phyloP scores from a whole-genome alignment of 2,113 vertebrate species.

The Microtus richardsoni region DNA sequence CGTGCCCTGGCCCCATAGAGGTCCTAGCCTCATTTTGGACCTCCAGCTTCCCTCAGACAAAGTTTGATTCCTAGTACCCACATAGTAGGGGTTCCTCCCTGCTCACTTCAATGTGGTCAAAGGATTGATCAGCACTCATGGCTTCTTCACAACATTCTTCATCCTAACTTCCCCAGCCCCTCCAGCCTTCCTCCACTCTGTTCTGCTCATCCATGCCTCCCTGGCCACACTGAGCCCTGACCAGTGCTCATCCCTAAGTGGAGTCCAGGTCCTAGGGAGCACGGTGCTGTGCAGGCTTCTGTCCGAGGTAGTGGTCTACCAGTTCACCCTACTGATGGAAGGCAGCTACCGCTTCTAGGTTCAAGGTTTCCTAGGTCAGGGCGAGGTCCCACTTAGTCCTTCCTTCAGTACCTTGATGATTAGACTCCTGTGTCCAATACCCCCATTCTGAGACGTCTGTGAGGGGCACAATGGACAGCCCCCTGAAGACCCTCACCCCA shows the following conservation, averaged over 20 bases:
- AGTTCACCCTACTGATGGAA: neutral
- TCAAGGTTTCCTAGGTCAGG: neutral
- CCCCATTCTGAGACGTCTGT: neutral
- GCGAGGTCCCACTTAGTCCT: accelerated
- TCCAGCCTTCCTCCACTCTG: neutral
- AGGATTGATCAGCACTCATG: no score
- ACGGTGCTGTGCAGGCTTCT: accelerated
- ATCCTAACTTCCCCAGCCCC: neutral
- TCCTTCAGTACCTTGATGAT: neutral
- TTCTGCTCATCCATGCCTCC: neutral
- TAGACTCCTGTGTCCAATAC: neutral
- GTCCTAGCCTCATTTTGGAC: neutral
- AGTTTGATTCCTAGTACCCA: neutral
- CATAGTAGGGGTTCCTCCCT: neutral
- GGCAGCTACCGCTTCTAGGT: neutral
- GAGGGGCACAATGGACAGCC: neutral
- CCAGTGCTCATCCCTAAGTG: no score
- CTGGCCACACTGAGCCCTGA: neutral
- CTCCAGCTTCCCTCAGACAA: neutral
- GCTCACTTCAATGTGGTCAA: neutral
- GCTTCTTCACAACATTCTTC: neutral
- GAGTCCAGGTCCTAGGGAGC: neutral
- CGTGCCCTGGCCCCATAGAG: neutral
- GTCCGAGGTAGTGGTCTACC: neutral
- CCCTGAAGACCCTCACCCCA: neutral